These are phyloP conservation scores for Troglohyphantes excavatus DNA, from an alignment of 2,888 invertebrate species.

Conservation along the genomic window DNA sequence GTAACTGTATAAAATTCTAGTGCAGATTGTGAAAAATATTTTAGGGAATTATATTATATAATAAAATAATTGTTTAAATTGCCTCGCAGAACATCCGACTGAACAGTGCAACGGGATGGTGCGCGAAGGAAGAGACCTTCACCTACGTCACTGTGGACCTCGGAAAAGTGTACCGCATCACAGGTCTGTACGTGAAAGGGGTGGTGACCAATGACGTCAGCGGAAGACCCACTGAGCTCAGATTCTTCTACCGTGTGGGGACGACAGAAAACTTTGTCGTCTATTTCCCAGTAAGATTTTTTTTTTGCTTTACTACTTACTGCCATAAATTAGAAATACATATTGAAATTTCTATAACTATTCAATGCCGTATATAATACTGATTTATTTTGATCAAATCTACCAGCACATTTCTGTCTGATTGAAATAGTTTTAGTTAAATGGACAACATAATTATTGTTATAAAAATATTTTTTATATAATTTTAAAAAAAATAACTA, in stretches of 20 bases:
- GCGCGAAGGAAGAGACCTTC: conserved; percentile 94
- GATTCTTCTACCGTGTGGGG: conserved; percentile 97
- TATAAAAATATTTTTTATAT: too few species aligned
- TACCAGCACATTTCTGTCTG: not conserved
- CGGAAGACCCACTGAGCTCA: conserved; percentile 96
- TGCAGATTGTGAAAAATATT: too few species aligned
- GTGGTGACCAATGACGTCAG: conserved; percentile 97
- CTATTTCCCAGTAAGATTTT: conserved; percentile 88
- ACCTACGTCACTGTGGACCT: conserved; percentile 97
- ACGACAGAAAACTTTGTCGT: conserved; percentile 97
- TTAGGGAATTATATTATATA: too few species aligned
- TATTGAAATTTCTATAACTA: not conserved
- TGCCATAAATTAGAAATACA: too few species aligned
- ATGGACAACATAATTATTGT: too few species aligned
- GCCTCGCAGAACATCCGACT: conserved; percentile 91
- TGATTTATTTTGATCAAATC: too few species aligned
- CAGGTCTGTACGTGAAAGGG: conserved; percentile 94
- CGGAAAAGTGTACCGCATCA: conserved; percentile 92
- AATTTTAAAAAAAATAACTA: too few species aligned
- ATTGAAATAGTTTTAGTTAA: too few species aligned
- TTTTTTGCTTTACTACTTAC: too few species aligned
- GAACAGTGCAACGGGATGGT: conserved; percentile 97
- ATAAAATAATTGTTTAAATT: too few species aligned
- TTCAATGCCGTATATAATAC: not conserved
- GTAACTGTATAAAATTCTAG: too few species aligned